A percentile compares a stretch with the other conserved stretches of the same genome.
phyloP scores from a whole-genome alignment of 2,113 vertebrate species.

The Quiscalus mexicanus region DNA sequence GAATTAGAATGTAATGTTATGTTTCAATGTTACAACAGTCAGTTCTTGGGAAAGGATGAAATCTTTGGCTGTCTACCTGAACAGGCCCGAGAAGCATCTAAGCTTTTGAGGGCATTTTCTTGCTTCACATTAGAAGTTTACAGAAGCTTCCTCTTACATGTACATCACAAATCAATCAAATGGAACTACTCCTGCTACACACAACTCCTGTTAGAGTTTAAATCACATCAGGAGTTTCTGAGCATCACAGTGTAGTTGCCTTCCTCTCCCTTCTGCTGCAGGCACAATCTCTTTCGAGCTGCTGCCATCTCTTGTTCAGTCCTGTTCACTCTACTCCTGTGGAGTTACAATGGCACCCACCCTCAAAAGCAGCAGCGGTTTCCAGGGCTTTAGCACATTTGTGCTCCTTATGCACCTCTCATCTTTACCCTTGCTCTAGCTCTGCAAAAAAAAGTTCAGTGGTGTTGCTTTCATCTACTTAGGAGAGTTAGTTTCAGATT shows the following conservation, averaged over 20 bases:
- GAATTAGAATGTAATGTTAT: not conserved
- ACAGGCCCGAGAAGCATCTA: not conserved
- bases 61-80: not conserved
- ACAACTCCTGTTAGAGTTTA: not conserved
- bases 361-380: fast-evolving
- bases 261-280: not conserved
- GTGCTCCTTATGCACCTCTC: not conserved
- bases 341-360: not conserved
- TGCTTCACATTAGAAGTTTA: not conserved
- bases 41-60: not conserved
- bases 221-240: not conserved
- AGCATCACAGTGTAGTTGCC: not conserved
- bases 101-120: not conserved
- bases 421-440: not conserved
- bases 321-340: not conserved
- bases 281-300: not conserved
- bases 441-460: not conserved
- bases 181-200: not conserved
- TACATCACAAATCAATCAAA: not conserved
- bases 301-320: not conserved
- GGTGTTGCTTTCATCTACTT: not conserved
- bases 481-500: not conserved
- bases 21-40: not conserved
- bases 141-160: fast-evolving
- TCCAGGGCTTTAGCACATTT: not conserved